Evolutionary conservation across 2,888 invertebrate genomes (phyloP).

Genomic region (Frankliniella intonsa): DNA sequence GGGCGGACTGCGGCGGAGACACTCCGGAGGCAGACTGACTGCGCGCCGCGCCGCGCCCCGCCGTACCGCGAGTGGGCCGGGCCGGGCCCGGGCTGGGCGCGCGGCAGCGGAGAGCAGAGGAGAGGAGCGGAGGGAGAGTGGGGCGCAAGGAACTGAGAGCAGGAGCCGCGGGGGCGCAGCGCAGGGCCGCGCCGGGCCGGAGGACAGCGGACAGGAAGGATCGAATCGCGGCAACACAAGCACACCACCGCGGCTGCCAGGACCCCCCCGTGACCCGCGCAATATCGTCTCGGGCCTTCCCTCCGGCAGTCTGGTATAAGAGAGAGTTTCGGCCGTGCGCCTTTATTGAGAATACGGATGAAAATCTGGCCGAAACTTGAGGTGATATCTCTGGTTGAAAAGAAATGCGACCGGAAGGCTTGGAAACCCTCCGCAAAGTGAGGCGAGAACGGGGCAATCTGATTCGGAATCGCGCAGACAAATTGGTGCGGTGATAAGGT

Average conservation of each 20-base stretch:
- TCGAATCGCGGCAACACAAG: background rate
- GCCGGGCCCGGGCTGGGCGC: background rate
- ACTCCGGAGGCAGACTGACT: no score
- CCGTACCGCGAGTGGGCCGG: background rate
- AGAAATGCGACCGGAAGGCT: no score
- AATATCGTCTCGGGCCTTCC: background rate
- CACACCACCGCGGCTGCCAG: background rate
- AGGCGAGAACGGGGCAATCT: no score
- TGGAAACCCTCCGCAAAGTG: no score
- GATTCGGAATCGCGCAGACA: no score
- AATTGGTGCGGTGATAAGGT: no score
- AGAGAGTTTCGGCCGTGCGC: background rate
- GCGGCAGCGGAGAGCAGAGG: background rate
- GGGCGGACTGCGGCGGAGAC: background rate
- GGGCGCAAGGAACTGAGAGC: background rate
- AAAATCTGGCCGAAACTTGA: no score
- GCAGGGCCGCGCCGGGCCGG: no score
- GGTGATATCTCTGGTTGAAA: no score
- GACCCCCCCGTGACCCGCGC: no score
- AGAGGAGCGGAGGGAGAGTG: background rate
- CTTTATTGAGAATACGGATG: no score
- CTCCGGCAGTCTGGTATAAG: background rate
- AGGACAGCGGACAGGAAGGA: background rate
- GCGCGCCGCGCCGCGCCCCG: no score
- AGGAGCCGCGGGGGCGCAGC: background rate